A percentile compares a stretch with the other conserved stretches of the same genome.
Evolutionary conservation across 2,888 invertebrate genomes (phyloP).

Genomic region (Dolomedes plantarius): DNA sequence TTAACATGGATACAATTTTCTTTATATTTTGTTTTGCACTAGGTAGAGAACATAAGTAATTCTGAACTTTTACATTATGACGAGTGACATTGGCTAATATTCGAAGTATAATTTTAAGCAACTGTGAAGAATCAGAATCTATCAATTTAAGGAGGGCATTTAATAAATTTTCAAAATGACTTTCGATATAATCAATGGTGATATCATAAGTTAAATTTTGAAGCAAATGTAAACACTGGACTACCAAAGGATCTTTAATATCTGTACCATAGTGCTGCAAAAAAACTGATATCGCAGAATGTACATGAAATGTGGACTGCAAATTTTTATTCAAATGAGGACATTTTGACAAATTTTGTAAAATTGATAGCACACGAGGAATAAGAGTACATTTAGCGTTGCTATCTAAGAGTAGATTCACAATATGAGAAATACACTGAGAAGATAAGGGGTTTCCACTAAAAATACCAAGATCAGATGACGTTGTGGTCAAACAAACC

Average conservation of each 20-base stretch:
- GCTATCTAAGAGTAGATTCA: constrained; percentile 42
- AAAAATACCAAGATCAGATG: constrained; percentile 28
- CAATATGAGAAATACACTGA: constrained; percentile 51
- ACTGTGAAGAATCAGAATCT: constrained; percentile 24
- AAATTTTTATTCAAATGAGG: constrained; percentile 24
- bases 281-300: constrained; percentile 59
- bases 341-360: constrained; percentile 43
- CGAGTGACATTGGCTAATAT: constrained; percentile 48
- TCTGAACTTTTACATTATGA: constrained; percentile 41
- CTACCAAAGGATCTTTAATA: constrained; percentile 32
- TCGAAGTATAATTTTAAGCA: constrained; percentile 31
- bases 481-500: constrained; percentile 47
- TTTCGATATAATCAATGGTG: constrained; percentile 62
- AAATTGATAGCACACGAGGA: constrained; percentile 30
- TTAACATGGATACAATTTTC: constrained; percentile 35
- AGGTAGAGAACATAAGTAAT: constrained; percentile 30
- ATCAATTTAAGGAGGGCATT: constrained; percentile 32
- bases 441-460: constrained; percentile 33
- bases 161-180: constrained; percentile 55
- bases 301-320: constrained; percentile 49
- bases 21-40: constrained; percentile 39
- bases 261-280: constrained; percentile 45
- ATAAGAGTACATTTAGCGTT: constrained; percentile 28
- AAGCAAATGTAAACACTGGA: constrained; percentile 46
- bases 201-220: constrained; percentile 46